Percentiles rank a stretch among this genome's conserved stretches.
Evolutionary conservation across 2,797 vertebrate genomes (phyloP).

Genomic region (Protonibea diacanthus): DNA sequence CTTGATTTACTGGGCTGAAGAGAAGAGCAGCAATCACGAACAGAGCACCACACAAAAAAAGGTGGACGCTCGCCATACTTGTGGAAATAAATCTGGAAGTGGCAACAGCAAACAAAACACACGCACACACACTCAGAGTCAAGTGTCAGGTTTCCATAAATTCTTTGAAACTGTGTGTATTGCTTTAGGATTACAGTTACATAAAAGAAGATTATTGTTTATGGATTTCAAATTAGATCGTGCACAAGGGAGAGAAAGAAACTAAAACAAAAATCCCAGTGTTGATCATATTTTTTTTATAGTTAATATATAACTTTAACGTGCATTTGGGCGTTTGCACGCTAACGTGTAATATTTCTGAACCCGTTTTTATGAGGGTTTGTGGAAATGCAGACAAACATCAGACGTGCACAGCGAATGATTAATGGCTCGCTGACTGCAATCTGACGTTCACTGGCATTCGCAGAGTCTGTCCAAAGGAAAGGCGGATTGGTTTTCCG

Average conservation of each 20-base stretch:
- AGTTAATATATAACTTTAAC: background rate
- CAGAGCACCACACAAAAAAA: conserved; percentile 30
- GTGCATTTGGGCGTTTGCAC: background rate
- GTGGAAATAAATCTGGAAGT: conserved; percentile 38
- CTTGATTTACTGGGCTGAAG: conserved; percentile 42
- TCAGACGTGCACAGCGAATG: conserved; percentile 23
- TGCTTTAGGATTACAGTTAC: conserved; percentile 6
- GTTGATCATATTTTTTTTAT: background rate
- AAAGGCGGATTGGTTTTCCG: conserved; percentile 67
- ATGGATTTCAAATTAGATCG: conserved; percentile 13
- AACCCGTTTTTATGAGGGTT: conserved; percentile 24
- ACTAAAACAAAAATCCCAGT: background rate
- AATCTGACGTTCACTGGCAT: conserved; percentile 30
- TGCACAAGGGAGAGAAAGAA: background rate
- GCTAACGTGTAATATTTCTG: conserved; percentile 12
- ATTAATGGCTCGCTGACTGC: conserved; percentile 43
- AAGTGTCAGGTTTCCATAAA: conserved; percentile 18
- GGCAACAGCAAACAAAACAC: conserved; percentile 21
- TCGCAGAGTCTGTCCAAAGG: conserved; percentile 21
- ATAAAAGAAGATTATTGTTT: conserved; percentile 13
- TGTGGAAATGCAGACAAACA: conserved; percentile 43
- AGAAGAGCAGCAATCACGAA: conserved; percentile 52
- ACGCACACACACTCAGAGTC: conserved; percentile 6
- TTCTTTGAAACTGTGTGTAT: conserved; percentile 13
- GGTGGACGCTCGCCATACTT: conserved; percentile 26